A percentile compares a stretch with the other conserved stretches of the same genome.
Evolutionary conservation across 2,113 vertebrate species (phyloP).

Genomic region (Atherinomorus stipes): DNA sequence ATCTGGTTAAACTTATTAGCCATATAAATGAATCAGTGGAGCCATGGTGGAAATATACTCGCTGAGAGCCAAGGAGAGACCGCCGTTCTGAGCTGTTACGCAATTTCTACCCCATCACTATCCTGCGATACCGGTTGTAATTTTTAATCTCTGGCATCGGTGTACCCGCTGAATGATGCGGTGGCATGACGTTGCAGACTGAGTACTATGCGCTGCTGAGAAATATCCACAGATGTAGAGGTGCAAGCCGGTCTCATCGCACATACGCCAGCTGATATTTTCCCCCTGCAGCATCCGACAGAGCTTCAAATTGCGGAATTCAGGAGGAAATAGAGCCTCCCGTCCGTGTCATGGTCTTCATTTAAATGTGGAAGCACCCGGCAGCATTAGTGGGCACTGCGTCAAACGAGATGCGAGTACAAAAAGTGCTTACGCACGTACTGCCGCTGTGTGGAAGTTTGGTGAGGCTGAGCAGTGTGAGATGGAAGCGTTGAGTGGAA

Average conservation of each 20-base stretch:
- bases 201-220: slow-evolving; percentile 6
- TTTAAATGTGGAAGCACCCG: slow-evolving; percentile 15
- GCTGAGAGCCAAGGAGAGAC: slow-evolving; percentile 13
- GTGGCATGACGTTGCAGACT: slow-evolving; percentile 51
- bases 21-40: slow-evolving; percentile 9
- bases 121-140: slow-evolving; percentile 46
- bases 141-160: slow-evolving; percentile 42
- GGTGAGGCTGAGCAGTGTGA: slow-evolving; percentile 7
- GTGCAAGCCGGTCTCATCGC: slow-evolving; percentile 28
- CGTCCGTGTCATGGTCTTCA: slow-evolving; percentile 3
- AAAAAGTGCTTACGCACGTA: slow-evolving; percentile 54
- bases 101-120: slow-evolving; percentile 49
- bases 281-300: slow-evolving; percentile 8
- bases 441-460: slow-evolving; percentile 36
- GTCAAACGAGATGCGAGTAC: slow-evolving; percentile 72
- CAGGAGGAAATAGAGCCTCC: not conserved
- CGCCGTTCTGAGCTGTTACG: slow-evolving; percentile 51
- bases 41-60: slow-evolving; percentile 30
- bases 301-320: slow-evolving; percentile 4
- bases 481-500: not conserved
- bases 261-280: slow-evolving; percentile 33
- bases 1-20: slow-evolving; percentile 10
- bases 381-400: slow-evolving; percentile 70
- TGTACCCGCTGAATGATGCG: slow-evolving; percentile 18
- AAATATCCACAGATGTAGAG: slow-evolving; percentile 9